These are phyloP conservation scores for Scatophagus argus DNA, from an alignment of 2,113 vertebrate genomes.

Conservation along the genomic window DNA sequence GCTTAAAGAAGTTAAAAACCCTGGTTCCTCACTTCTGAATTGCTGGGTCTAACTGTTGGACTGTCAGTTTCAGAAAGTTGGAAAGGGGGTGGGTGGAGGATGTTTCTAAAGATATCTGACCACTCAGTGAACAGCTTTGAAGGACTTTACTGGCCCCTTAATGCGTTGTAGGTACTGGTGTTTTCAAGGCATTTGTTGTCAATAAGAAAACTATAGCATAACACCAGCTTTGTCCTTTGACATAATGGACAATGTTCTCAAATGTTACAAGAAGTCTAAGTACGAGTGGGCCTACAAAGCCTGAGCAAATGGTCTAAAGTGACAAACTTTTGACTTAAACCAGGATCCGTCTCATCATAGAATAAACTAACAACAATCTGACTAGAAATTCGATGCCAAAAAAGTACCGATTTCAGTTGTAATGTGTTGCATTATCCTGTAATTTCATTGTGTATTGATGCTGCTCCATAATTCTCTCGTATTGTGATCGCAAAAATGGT, in stretches of 20 bases:
- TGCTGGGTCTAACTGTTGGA: background rate
- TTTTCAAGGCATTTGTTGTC: background rate
- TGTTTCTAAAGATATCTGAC: background rate
- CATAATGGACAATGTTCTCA: background rate
- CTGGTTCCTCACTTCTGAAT: background rate
- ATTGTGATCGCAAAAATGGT: background rate
- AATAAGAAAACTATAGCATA: no score
- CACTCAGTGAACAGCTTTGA: background rate
- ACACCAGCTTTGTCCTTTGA: background rate
- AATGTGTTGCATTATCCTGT: background rate
- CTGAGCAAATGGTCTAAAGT: background rate
- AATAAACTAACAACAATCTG: background rate
- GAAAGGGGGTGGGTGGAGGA: background rate
- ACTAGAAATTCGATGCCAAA: background rate
- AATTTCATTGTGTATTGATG: background rate
- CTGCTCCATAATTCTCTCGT: background rate
- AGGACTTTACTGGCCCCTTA: background rate
- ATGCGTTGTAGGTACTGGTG: background rate
- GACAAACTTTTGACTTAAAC: background rate
- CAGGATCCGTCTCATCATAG: background rate
- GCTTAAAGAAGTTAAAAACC: background rate
- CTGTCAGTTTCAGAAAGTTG: background rate
- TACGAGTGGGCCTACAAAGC: background rate
- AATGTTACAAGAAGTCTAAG: background rate
- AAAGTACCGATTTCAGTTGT: background rate